These are phyloP conservation scores for Semotilus atromaculatus DNA, from an alignment of 2,797 vertebrate species.

Conservation along the genomic window DNA sequence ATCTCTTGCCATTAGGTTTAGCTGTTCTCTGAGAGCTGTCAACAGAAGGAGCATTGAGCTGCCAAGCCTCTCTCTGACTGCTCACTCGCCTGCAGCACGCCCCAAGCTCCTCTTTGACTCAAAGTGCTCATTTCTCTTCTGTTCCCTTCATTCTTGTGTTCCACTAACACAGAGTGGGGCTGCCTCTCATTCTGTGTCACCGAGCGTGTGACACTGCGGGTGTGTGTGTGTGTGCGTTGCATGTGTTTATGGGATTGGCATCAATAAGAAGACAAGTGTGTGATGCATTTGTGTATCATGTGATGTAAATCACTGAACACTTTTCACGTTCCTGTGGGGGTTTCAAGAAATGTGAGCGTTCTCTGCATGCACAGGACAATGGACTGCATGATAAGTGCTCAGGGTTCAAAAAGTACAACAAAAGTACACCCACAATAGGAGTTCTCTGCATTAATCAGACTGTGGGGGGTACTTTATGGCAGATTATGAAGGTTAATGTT, in stretches of 20 bases:
- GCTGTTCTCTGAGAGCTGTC: conserved; percentile 90
- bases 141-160: conserved; percentile 92
- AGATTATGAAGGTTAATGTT: not conserved
- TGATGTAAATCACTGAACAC: conserved; percentile 59
- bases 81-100: conserved; percentile 91
- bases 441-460: conserved; percentile 1
- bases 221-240: conserved; percentile 17
- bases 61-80: conserved; percentile 87
- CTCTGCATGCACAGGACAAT: conserved; percentile 1
- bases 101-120: conserved; percentile 93
- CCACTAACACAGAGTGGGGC: conserved; percentile 78
- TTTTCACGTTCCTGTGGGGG: conserved; percentile 53
- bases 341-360: conserved; percentile 24
- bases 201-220: conserved; percentile 57
- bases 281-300: conserved; percentile 47
- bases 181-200: conserved; percentile 63
- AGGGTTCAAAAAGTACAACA: not conserved
- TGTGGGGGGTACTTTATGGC: not conserved
- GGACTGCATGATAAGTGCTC: conserved; percentile 36
- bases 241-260: conserved; percentile 69
- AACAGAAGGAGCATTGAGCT: conserved; percentile 88
- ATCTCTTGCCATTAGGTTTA: conserved; percentile 88
- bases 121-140: conserved; percentile 91
- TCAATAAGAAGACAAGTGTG: conserved; percentile 59
- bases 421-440: not conserved